Evolutionary conservation across 1,140 invertebrate genomes (phyloP).

Genomic region (Tenebrio molitor): DNA sequence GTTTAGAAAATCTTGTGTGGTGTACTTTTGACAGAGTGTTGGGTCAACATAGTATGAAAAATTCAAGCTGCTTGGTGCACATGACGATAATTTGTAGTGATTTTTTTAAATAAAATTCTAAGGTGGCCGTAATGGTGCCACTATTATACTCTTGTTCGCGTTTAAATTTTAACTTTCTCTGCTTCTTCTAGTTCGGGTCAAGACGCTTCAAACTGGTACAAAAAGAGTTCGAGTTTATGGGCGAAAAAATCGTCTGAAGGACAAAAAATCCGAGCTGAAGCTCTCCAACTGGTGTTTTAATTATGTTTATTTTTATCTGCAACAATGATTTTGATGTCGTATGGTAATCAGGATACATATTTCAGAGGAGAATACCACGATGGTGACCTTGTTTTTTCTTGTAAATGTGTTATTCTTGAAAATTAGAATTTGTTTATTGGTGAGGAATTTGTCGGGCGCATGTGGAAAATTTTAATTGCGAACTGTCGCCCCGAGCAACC

Average conservation of each 20-base stretch:
- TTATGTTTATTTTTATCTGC: too few relatives aligned
- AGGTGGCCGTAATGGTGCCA: neutral
- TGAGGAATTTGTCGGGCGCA: neutral
- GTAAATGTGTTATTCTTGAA: neutral
- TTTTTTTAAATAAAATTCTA: neutral
- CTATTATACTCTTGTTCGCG: neutral
- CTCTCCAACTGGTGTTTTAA: too few relatives aligned
- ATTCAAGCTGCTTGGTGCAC: too few relatives aligned
- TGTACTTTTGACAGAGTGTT: too few relatives aligned
- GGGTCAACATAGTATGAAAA: too few relatives aligned
- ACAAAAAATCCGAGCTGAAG: too few relatives aligned
- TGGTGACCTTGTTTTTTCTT: neutral
- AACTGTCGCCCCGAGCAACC: neutral
- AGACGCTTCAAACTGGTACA: neutral
- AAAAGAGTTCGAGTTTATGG: constrained; percentile 24
- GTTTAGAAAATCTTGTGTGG: too few relatives aligned
- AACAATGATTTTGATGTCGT: too few relatives aligned
- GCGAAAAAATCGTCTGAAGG: neutral
- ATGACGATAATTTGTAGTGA: too few relatives aligned
- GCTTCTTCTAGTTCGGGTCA: constrained; percentile 23
- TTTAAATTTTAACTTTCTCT: constrained; percentile 32
- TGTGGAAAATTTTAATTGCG: constrained; percentile 21
- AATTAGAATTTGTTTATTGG: neutral
- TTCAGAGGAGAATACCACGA: too few relatives aligned
- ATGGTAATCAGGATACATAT: too few relatives aligned